Evolutionary conservation across 2,797 vertebrate species (phyloP).

Genomic region (Pseudotriccus pelzelni): DNA sequence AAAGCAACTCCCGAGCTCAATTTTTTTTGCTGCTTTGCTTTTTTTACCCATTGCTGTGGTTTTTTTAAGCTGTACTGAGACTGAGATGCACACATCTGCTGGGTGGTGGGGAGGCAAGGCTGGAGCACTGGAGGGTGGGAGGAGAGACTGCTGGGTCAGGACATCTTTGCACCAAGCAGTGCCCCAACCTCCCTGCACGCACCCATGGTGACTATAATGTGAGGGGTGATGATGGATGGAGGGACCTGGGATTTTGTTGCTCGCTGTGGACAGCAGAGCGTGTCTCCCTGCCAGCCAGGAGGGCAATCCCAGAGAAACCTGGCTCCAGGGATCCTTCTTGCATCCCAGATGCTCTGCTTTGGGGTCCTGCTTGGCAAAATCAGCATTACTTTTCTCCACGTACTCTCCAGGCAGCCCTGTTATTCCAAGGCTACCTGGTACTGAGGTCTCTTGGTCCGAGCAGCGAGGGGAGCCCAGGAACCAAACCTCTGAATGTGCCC

Average conservation of each 20-base stretch:
- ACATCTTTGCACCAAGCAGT: background rate
- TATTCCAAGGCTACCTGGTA: background rate
- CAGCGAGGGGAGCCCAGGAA: background rate
- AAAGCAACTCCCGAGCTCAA: background rate
- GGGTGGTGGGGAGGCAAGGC: background rate
- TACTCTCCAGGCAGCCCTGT: background rate
- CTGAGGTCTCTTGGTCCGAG: background rate
- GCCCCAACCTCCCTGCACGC: background rate
- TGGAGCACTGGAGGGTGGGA: background rate
- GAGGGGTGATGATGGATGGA: background rate
- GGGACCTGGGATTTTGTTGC: background rate
- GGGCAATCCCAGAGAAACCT: background rate
- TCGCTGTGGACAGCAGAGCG: accelerated
- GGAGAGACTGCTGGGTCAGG: background rate
- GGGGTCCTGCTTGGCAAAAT: background rate
- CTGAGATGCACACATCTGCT: background rate
- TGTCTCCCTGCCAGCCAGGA: background rate
- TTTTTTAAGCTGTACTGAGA: background rate
- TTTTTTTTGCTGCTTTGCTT: background rate
- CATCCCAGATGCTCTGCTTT: background rate
- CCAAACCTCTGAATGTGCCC: background rate
- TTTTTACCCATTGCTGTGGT: background rate
- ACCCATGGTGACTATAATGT: accelerated
- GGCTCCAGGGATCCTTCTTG: background rate
- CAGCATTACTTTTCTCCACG: accelerated